phyloP scores from a whole-genome alignment of 2,113 vertebrate species.

The Sprattus sprattus region DNA sequence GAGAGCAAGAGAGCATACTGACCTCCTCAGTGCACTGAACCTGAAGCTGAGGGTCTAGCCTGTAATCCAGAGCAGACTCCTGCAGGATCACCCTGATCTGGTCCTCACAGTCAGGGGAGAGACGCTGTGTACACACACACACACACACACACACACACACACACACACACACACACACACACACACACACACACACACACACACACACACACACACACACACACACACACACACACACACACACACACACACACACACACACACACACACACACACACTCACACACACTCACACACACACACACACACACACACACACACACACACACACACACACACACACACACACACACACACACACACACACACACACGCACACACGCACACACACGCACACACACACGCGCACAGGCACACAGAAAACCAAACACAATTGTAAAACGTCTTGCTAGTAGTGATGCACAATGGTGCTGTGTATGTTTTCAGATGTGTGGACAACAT shows the following conservation, averaged over 20 bases:
- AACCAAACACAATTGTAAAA: neutral
- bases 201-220: neutral
- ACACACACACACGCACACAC: neutral
- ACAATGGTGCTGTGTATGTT: neutral
- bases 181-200: too few species aligned
- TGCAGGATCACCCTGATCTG: constrained; percentile 94
- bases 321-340: constrained; percentile 21
- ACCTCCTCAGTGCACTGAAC: constrained; percentile 94
- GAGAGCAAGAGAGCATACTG: constrained; percentile 23
- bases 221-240: neutral
- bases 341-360: constrained; percentile 29
- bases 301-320: neutral
- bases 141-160: constrained; percentile 27
- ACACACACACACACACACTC: constrained; percentile 36
- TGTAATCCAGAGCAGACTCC: constrained; percentile 94
- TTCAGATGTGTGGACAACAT: neutral
- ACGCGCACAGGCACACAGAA: too few species aligned
- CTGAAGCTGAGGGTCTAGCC: constrained; percentile 95
- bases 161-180: neutral
- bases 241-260: too few species aligned
- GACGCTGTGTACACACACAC: constrained; percentile 71
- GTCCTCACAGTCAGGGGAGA: constrained; percentile 94
- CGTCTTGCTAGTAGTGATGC: neutral
- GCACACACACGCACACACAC: too few species aligned
- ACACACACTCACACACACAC: constrained; percentile 10